Evolutionary conservation across 2,113 vertebrate genomes (phyloP).

Genomic region (Pluvianellus socialis): DNA sequence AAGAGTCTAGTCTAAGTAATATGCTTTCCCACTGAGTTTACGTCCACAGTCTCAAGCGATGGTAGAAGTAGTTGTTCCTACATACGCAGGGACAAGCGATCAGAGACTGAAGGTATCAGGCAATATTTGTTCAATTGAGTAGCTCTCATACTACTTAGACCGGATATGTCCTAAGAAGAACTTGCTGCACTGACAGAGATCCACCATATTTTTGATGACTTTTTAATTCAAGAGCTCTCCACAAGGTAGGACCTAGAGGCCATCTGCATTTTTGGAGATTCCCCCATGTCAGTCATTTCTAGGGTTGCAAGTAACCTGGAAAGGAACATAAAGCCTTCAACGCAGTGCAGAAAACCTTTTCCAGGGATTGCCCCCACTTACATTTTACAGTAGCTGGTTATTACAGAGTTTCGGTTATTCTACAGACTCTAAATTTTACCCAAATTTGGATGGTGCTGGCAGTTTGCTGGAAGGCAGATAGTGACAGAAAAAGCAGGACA

Average conservation of each 20-base stretch:
- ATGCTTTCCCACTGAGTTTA: not conserved
- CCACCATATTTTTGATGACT: not conserved
- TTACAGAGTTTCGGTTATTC: not conserved
- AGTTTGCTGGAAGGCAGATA: not conserved
- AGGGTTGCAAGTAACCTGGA: not conserved
- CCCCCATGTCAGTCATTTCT: not conserved
- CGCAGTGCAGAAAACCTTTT: not conserved
- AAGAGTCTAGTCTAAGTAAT: not conserved
- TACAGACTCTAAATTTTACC: not conserved
- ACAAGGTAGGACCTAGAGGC: not conserved
- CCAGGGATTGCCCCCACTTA: not conserved
- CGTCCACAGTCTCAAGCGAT: not conserved
- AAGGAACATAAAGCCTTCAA: not conserved
- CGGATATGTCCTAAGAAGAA: not conserved
- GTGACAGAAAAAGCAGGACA: conserved; percentile 10
- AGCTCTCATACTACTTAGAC: not conserved
- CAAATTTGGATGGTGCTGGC: not conserved
- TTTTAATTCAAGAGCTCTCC: not conserved
- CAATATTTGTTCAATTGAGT: not conserved
- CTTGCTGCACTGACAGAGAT: not conserved
- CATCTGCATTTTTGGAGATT: not conserved
- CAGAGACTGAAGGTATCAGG: not conserved
- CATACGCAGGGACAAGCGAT: not conserved
- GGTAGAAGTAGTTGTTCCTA: not conserved
- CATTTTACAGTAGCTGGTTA: not conserved